Conservation (phyloP, 2,797 vertebrate species). For the Vespertilio murinus region DNA sequence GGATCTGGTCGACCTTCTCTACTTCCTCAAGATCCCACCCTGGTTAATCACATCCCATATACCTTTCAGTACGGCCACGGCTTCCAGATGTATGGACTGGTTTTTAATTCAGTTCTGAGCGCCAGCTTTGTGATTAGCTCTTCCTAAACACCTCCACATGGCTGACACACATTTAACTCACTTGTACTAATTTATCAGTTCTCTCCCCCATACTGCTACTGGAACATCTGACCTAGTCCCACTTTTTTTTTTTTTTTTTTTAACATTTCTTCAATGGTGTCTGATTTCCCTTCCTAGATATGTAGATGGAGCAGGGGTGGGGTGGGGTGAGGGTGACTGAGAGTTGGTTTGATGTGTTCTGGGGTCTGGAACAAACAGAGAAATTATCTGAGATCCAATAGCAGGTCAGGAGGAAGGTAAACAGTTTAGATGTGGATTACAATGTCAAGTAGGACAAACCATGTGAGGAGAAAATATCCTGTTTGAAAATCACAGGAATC, state of each 20-base stretch:
- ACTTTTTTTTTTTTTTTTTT: neutral
- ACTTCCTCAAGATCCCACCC: neutral
- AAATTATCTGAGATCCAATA: neutral
- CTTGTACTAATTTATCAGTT: neutral
- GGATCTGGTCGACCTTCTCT: neutral
- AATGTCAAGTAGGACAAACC: neutral
- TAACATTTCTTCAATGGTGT: neutral
- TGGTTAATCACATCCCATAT: neutral
- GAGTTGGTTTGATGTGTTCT: neutral
- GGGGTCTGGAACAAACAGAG: neutral
- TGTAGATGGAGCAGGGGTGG: neutral
- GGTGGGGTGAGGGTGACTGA: neutral
- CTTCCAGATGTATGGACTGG: neutral
- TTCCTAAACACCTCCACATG: neutral
- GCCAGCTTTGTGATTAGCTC: neutral
- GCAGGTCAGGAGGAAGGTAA: neutral
- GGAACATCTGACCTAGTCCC: neutral
- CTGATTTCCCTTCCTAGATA: neutral
- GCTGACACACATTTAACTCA: neutral
- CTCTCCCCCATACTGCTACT: neutral
- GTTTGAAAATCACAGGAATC: neutral
- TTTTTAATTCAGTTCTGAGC: neutral
- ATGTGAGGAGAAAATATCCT: neutral
- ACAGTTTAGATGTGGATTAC: neutral
- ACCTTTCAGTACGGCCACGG: neutral